Evolutionary conservation across 2,888 invertebrate species (phyloP).

Genomic region (Tillus elongatus): DNA sequence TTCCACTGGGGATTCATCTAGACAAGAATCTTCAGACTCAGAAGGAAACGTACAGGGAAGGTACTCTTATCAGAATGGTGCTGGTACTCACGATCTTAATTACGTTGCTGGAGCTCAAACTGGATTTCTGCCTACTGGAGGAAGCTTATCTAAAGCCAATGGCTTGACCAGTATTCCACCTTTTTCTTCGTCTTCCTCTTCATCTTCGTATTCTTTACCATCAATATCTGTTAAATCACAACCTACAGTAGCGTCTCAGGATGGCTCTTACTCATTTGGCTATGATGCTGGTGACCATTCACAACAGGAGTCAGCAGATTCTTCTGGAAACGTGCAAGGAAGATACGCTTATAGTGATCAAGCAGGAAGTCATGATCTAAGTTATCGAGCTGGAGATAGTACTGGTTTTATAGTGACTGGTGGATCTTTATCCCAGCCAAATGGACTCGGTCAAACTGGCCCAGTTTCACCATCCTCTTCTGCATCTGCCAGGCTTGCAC

Average conservation of each 20-base stretch:
- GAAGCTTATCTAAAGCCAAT: conserved; percentile 31
- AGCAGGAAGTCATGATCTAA: conserved; percentile 22
- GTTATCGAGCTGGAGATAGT: conserved; percentile 21
- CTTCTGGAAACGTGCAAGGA: conserved; percentile 27
- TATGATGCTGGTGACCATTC: conserved; percentile 22
- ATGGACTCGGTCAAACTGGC: conserved; percentile 15
- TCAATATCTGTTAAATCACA: background rate
- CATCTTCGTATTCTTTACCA: background rate
- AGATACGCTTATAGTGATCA: conserved; percentile 22
- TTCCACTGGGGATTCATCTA: conserved; percentile 23
- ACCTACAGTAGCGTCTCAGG: conserved; percentile 11
- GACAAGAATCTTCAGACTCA: conserved; percentile 25
- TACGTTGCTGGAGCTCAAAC: conserved; percentile 25
- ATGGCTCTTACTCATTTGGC: conserved; percentile 29
- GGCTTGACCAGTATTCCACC: conserved; percentile 16
- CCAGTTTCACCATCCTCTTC: background rate
- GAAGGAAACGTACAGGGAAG: conserved; percentile 28
- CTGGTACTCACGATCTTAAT: conserved; percentile 23
- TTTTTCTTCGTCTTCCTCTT: conserved; percentile 8
- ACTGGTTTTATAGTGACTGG: conserved; percentile 34
- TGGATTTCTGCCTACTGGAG: conserved; percentile 34
- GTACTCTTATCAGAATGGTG: conserved; percentile 23
- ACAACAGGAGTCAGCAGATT: conserved; percentile 24
- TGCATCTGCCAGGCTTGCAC: background rate
- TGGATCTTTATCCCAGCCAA: conserved; percentile 31